Conservation (phyloP, 2,113 vertebrate species). For the Python bivittatus region DNA sequence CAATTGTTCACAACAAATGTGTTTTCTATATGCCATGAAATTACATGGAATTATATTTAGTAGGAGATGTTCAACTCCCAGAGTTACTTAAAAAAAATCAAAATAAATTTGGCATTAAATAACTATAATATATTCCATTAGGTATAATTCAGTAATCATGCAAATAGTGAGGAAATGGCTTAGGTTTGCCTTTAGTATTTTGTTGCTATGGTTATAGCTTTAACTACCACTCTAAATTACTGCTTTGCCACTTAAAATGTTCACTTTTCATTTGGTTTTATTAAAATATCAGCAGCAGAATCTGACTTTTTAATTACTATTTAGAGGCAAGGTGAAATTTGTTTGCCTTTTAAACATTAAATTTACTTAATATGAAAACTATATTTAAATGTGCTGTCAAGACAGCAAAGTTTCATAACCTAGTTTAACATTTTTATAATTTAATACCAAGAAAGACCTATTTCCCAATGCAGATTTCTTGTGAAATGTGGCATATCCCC, state of each 20-base stretch:
- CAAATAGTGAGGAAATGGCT: constrained; percentile 26
- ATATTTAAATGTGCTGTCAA: constrained; percentile 32
- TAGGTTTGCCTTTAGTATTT: constrained; percentile 9
- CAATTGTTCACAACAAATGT: constrained; percentile 3
- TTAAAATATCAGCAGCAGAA: constrained; percentile 30
- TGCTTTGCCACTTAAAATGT: constrained; percentile 9
- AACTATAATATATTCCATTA: constrained; percentile 29
- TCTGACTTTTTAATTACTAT: constrained; percentile 34
- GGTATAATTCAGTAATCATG: constrained; percentile 29
- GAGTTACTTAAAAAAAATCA: not conserved
- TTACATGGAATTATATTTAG: not conserved
- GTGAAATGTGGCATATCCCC: not conserved
- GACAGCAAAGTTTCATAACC: not conserved
- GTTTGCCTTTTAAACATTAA: constrained; percentile 21
- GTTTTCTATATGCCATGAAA: not conserved
- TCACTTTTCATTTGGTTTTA: constrained; percentile 38
- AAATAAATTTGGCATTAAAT: constrained; percentile 23
- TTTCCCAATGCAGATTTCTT: not conserved
- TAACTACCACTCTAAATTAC: constrained; percentile 36
- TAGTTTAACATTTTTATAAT: not conserved
- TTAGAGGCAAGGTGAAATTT: constrained; percentile 10
- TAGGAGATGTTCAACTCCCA: not conserved
- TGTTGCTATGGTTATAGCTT: constrained; percentile 45
- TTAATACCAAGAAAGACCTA: not conserved
- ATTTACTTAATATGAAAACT: constrained; percentile 30